Percentiles rank a stretch among this genome's conserved stretches.
phyloP scores from a whole-genome alignment of 2,113 vertebrate species.

The Malaclemys terrapin region DNA sequence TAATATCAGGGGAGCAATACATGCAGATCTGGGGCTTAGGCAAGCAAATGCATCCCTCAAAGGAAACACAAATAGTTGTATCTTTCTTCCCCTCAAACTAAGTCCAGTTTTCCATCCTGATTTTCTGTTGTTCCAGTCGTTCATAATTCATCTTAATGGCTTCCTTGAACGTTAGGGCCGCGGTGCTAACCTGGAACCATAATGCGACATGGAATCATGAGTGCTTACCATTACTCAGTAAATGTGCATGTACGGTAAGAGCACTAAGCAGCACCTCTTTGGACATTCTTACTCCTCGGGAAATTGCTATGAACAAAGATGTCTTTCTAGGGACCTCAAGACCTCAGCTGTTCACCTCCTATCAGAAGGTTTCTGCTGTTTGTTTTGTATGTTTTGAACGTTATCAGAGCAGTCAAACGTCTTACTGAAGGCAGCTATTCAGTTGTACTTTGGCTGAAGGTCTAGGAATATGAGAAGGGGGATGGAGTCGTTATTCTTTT shows the following conservation, averaged over 20 bases:
- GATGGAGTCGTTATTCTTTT: conserved; percentile 19
- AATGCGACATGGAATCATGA: neutral
- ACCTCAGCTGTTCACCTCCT: neutral
- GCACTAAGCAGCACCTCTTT: neutral
- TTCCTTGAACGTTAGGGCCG: neutral
- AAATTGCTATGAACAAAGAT: neutral
- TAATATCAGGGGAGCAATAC: conserved; percentile 32
- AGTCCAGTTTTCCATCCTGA: neutral
- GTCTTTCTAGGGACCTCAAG: conserved; percentile 41
- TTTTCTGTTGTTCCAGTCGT: neutral
- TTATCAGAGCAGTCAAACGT: neutral
- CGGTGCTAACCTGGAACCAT: conserved; percentile 8
- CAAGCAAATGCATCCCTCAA: neutral
- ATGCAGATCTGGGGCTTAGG: neutral
- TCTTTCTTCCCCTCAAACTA: neutral
- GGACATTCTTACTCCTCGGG: conserved; percentile 17
- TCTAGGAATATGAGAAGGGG: neutral
- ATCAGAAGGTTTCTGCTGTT: neutral
- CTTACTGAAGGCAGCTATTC: neutral
- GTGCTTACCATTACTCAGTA: neutral
- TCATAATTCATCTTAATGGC: neutral
- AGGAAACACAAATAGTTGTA: neutral
- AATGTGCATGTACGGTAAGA: neutral
- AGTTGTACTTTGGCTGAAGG: neutral
- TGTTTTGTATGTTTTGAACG: conserved; percentile 24